phyloP scores from a whole-genome alignment of 1,140 invertebrate species.

The Myzus persicae region DNA sequence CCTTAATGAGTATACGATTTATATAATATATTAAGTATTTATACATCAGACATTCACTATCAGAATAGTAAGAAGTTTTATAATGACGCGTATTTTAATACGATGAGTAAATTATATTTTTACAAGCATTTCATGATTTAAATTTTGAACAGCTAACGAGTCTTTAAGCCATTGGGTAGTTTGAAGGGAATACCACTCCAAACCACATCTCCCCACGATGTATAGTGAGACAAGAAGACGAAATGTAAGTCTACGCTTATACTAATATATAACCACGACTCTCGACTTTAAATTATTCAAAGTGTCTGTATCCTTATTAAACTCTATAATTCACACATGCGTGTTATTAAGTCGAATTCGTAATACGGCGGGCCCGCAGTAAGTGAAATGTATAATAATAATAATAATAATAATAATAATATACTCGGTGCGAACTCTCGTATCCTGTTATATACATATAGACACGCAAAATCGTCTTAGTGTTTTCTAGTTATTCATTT shows the following conservation, averaged over 20 bases:
- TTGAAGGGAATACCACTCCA: not conserved
- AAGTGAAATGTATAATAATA: not conserved
- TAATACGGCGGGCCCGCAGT: not conserved
- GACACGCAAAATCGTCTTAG: not conserved
- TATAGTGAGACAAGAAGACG: not conserved
- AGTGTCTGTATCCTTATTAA: slow-evolving; percentile 57
- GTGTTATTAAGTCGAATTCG: slow-evolving; percentile 34
- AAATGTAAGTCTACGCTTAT: not conserved
- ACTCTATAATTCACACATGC: not conserved
- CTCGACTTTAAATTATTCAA: slow-evolving; percentile 50
- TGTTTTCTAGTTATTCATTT: slow-evolving; percentile 4
- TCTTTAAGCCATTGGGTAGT: not conserved
- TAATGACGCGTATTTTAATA: not conserved
- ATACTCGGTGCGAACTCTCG: not conserved
- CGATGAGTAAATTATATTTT: not conserved
- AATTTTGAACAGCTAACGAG: not conserved
- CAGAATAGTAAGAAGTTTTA: no score
- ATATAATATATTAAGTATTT: no score
- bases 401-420: slow-evolving; percentile 14
- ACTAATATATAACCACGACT: slow-evolving; percentile 4
- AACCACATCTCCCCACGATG: not conserved
- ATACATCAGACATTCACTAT: no score
- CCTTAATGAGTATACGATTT: no score
- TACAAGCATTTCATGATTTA: not conserved
- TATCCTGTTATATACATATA: not conserved